Conservation (phyloP, 2,113 vertebrate genomes). For the Takifugu flavidus region DNA sequence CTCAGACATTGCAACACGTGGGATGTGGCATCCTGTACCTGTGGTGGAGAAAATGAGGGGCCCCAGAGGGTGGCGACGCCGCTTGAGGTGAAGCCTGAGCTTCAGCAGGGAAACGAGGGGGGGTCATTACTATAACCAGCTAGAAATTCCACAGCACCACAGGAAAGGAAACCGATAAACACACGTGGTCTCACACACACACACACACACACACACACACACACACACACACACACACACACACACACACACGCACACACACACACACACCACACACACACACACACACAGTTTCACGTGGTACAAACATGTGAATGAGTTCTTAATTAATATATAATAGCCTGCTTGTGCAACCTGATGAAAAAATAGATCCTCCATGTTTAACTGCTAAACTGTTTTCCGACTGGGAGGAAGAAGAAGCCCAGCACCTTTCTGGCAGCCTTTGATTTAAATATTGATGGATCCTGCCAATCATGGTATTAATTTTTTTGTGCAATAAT, state of each 20-base stretch:
- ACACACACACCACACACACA: neutral
- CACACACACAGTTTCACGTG: neutral
- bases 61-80: slow-evolving; percentile 41
- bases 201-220: neutral
- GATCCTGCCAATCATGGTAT: too few relatives aligned
- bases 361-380: too few relatives aligned
- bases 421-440: too few relatives aligned
- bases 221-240: neutral
- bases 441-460: too few relatives aligned
- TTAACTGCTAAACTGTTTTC: too few relatives aligned
- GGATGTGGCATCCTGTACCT: slow-evolving; percentile 53
- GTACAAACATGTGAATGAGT: slow-evolving; percentile 21
- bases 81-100: slow-evolving; percentile 46
- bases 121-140: slow-evolving; percentile 39
- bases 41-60: slow-evolving; percentile 36
- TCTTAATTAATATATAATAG: too few relatives aligned
- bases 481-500: too few relatives aligned
- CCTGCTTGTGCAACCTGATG: neutral
- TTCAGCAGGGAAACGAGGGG: slow-evolving; percentile 45
- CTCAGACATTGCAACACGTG: slow-evolving; percentile 23
- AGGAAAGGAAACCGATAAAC: slow-evolving; percentile 47
- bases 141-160: slow-evolving; percentile 40
- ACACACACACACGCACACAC: neutral
- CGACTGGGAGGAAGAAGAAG: too few relatives aligned
- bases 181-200: slow-evolving; percentile 2